Evolutionary conservation across 2,113 vertebrate species (phyloP).

Genomic region (Eurypyga helias): DNA sequence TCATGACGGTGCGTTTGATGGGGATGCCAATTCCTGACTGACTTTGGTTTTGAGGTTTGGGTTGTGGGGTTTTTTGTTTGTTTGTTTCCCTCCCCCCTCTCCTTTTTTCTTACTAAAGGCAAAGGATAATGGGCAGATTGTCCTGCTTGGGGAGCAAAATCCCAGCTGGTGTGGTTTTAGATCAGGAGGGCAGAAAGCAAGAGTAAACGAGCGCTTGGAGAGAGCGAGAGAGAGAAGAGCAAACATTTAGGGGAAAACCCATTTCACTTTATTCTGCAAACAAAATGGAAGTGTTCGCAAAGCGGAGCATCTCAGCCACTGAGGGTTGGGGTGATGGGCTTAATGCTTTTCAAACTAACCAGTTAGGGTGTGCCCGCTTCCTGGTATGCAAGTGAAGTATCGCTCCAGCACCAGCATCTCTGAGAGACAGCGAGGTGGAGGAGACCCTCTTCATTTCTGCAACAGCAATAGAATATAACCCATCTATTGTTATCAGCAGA

Average conservation of each 20-base stretch:
- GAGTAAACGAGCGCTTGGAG: not conserved
- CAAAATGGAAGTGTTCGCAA: not conserved
- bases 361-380: not conserved
- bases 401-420: not conserved
- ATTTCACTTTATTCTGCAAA: not conserved
- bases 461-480: not conserved
- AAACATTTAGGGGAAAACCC: not conserved
- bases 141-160: not conserved
- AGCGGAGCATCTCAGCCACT: not conserved
- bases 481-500: not conserved
- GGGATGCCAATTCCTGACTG: not conserved
- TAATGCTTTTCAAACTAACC: not conserved
- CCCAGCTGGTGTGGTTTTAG: not conserved
- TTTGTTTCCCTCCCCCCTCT: not conserved
- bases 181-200: not conserved
- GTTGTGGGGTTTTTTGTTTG: no score
- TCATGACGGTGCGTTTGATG: not conserved
- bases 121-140: slow-evolving; percentile 6
- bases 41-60: not conserved
- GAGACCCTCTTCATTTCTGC: not conserved
- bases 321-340: not conserved
- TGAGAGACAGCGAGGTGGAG: not conserved
- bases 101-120: not conserved
- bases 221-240: not conserved
- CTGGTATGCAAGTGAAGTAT: not conserved